Percentiles rank a stretch among this genome's conserved stretches.
These are phyloP conservation scores for Chelonia mydas DNA, from an alignment of 2,797 vertebrate species.

Conservation along the genomic window DNA sequence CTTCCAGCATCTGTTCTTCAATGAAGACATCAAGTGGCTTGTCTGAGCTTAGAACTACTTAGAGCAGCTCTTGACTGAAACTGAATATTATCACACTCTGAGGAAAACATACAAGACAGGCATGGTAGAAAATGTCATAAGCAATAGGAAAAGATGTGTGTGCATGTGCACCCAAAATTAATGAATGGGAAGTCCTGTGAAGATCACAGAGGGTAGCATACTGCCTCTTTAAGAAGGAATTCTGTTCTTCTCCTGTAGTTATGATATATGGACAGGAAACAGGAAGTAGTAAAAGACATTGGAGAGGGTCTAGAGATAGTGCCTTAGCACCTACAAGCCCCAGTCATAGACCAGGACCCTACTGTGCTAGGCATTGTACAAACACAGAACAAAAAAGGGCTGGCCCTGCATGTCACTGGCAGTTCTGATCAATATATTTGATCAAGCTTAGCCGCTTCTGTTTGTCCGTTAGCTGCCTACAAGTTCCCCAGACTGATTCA, in stretches of 20 bases:
- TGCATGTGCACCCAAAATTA: neutral
- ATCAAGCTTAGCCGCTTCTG: neutral
- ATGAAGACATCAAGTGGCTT: too few relatives aligned
- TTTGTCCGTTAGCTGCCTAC: neutral
- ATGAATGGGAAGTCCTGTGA: neutral
- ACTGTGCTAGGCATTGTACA: neutral
- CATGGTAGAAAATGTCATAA: neutral
- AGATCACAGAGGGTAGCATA: neutral
- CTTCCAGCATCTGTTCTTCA: neutral
- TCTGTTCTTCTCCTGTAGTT: neutral
- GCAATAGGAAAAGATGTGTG: neutral
- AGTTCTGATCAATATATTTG: neutral
- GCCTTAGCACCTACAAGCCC: neutral
- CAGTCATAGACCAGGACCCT: neutral
- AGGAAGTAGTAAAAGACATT: neutral
- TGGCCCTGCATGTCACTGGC: neutral
- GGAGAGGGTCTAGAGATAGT: neutral
- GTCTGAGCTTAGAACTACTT: neutral
- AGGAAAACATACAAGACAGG: neutral
- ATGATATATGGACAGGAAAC: neutral
- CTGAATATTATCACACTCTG: neutral
- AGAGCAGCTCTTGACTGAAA: neutral
- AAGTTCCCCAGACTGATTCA: neutral
- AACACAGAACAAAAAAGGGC: neutral
- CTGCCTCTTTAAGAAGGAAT: neutral